Evolutionary conservation across 35 echinoderm and acorn worm species (phyloP).

Genomic region (Apostichopus californicus): DNA sequence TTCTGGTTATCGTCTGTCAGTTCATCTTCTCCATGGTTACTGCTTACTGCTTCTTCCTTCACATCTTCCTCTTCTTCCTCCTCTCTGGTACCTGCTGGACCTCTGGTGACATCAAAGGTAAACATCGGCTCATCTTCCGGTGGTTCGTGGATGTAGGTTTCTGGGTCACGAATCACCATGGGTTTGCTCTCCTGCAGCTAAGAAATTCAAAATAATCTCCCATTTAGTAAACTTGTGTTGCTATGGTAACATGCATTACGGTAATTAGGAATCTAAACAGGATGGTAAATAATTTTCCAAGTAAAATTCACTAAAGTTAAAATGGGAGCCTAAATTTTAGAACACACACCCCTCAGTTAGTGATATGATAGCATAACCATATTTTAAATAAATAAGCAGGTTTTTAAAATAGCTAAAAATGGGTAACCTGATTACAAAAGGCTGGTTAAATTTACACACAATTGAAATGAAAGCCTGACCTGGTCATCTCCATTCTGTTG

Average conservation of each 20-base stretch:
- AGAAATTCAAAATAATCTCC: background rate
- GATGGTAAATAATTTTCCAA: background rate
- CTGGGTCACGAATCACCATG: conserved; percentile 59
- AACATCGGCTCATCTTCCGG: conserved; percentile 80
- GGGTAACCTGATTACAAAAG: too few species aligned
- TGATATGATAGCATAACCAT: too few species aligned
- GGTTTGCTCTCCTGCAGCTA: background rate
- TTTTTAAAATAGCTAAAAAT: too few species aligned
- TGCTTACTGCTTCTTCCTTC: conserved; percentile 1
- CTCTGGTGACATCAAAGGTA: conserved; percentile 78
- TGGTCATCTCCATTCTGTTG: conserved; percentile 55
- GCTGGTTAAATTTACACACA: too few species aligned
- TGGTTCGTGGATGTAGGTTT: conserved; percentile 70
- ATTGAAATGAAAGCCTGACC: background rate
- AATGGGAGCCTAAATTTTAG: too few species aligned
- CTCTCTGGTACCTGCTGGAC: background rate
- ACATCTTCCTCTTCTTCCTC: background rate
- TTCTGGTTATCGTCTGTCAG: conserved; percentile 58
- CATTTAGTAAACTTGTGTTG: background rate
- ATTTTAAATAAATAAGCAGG: too few species aligned
- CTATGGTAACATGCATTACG: background rate
- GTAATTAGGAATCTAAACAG: background rate
- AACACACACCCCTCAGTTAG: too few species aligned
- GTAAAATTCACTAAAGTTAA: background rate
- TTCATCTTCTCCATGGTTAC: conserved; percentile 40